Conservation (phyloP, 2,888 invertebrate genomes). For the Schizotus pectinicornis region DNA sequence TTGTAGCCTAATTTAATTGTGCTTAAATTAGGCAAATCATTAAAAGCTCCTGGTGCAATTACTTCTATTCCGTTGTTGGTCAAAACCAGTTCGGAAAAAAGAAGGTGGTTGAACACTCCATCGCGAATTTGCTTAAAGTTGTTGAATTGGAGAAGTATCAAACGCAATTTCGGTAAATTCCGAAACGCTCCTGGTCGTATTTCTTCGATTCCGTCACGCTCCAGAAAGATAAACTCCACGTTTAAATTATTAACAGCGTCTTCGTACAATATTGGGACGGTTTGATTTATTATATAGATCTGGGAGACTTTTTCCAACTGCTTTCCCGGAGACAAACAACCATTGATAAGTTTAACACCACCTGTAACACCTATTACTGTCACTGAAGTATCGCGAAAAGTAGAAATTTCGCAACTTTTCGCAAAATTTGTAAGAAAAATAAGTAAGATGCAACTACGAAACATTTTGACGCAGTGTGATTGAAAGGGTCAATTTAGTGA, state of each 20-base stretch:
- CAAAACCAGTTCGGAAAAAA: conserved; percentile 39
- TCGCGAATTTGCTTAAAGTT: conserved; percentile 37
- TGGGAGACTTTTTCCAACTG: conserved; percentile 46
- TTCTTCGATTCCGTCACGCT: conserved; percentile 38
- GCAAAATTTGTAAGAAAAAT: background rate
- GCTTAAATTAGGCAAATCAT: conserved; percentile 43
- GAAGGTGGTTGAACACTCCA: conserved; percentile 43
- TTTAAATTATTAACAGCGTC: conserved; percentile 48
- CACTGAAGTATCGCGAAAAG: conserved; percentile 46
- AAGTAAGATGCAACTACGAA: background rate
- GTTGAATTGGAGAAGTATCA: conserved; percentile 41
- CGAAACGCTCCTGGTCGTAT: conserved; percentile 44
- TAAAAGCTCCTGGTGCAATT: conserved; percentile 42
- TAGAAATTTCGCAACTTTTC: conserved; percentile 12
- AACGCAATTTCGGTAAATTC: conserved; percentile 39
- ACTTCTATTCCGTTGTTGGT: conserved; percentile 42
- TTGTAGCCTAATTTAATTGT: conserved; percentile 44
- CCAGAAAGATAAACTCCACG: conserved; percentile 43
- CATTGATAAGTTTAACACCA: conserved; percentile 43
- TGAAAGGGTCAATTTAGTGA: background rate
- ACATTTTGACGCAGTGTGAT: background rate
- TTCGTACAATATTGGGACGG: conserved; percentile 45
- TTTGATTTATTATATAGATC: conserved; percentile 49
- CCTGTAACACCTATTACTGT: conserved; percentile 48
- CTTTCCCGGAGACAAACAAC: conserved; percentile 47